phyloP scores from a whole-genome alignment of 2,888 invertebrate genomes.

The Phyto melanocephala region DNA sequence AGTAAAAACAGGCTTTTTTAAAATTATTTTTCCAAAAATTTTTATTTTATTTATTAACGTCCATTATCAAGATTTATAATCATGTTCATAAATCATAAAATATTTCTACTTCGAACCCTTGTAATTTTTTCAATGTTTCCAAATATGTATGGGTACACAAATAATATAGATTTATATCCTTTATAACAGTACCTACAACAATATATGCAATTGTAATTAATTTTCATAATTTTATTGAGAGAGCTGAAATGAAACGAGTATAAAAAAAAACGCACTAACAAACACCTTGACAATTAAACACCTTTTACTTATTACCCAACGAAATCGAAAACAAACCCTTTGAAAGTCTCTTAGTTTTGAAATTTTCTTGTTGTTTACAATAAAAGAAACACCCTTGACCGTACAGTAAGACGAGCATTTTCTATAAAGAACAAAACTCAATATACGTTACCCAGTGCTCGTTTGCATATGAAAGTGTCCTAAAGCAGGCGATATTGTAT shows the following conservation, averaged over 20 bases:
- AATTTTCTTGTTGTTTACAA: no score
- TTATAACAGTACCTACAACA: not conserved
- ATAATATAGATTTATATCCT: conserved; percentile 56
- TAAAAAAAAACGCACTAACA: conserved; percentile 24
- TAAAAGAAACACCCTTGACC: conserved; percentile 61
- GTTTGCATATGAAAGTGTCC: conserved; percentile 67
- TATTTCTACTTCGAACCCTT: not conserved
- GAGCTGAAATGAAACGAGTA: not conserved
- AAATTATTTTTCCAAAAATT: not conserved
- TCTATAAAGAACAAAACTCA: not conserved
- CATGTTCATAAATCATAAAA: conserved; percentile 42
- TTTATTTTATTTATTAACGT: not conserved
- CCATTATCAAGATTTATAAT: not conserved
- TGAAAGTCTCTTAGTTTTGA: not conserved
- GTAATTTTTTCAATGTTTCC: not conserved
- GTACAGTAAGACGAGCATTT: not conserved
- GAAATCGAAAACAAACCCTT: conserved; percentile 47
- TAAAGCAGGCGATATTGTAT: conserved; percentile 43
- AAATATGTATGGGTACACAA: not conserved
- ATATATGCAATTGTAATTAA: conserved; percentile 62
- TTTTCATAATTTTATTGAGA: conserved; percentile 59
- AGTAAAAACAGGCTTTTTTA: no score
- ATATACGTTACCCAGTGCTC: conserved; percentile 46
- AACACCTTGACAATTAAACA: conserved; percentile 63
- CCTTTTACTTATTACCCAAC: conserved; percentile 55